Evolutionary conservation across 2,113 vertebrate species (phyloP), one percentile per base, ranked within the genome.

Genomic region (Sinocyclocheilus maitianheensis): DNA sequence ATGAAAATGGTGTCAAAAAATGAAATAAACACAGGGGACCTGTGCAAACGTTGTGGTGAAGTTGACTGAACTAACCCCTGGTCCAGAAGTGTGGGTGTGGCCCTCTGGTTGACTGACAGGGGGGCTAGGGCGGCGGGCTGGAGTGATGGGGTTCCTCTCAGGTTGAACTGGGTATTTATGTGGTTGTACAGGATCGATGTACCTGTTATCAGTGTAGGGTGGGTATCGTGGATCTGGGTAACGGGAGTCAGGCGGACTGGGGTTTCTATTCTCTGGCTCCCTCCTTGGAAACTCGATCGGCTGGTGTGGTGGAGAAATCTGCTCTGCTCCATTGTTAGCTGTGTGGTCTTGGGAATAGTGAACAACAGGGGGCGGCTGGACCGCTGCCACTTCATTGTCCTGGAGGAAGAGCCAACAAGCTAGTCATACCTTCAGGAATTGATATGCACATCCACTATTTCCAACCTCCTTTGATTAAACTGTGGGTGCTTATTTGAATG

Each of bases 311-410:
- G 91, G 90, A 95, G 88, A 1, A 92, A 86, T 72, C 81, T 26
- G 94, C 30, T 26, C 90, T 3, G 67, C 93, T 69, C 89, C 96
- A 84, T 90, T 93, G 93, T 85, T 94, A 83, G 0, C 92, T 63
- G 88, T 94, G 92, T 30, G 91, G 93, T 93, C 92, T 4, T 93
- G 93, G 0, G 94, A 90, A 0, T 97, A 96, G 72, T 94, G 93
- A 5, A 97, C 84, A 2, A 94, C 92, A 0, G 96, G 97, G 0
- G 95, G 94, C 0, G 95, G 96, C 85, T 96, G 95, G 62, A 94
- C 95, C 55, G 95, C 96, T 0, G 96, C 96, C 78, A 99, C 97
- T 79, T 99, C 98, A 0, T 99, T 99, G 87, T 96, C 96, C 98
- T 99, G 9, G 87, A 81, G 71, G 53, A 8, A 10, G 11, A 58